A percentile compares a stretch with the other conserved stretches of the same genome.
Conservation (phyloP, 1,140 invertebrate species). For the Aplysia californica region DNA sequence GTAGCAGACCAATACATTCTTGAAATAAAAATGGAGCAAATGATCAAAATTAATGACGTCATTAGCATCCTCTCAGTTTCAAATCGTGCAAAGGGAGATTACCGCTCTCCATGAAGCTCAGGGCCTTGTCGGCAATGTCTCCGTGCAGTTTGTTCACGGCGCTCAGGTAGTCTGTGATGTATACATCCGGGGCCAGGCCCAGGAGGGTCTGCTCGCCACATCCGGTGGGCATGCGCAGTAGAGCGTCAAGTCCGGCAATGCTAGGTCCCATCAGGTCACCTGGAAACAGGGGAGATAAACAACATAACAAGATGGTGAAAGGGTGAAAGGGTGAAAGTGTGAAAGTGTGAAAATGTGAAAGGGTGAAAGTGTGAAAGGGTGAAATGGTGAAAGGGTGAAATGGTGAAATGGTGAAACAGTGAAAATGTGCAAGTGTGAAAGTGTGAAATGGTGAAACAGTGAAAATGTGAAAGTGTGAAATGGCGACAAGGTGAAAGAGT, state of each 20-base stretch:
- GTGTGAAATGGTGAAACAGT: neutral
- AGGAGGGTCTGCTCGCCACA: constrained; percentile 97
- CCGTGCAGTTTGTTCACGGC: constrained; percentile 74
- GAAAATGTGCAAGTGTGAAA: neutral
- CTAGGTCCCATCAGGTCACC: constrained; percentile 65
- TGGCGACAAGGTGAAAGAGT: neutral
- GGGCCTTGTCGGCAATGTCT: constrained; percentile 78
- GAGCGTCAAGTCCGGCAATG: constrained; percentile 67
- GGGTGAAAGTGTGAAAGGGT: neutral
- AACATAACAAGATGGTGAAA: neutral
- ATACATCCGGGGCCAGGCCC: constrained; percentile 90
- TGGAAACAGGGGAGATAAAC: constrained; percentile 14
- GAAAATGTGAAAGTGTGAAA: neutral
- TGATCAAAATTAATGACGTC: too few relatives aligned
- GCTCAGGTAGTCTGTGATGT: constrained; percentile 84
- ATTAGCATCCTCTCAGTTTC: too few relatives aligned
- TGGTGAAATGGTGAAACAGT: neutral
- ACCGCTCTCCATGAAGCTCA: constrained; percentile 82
- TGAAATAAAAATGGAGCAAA: too few relatives aligned
- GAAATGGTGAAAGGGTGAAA: neutral
- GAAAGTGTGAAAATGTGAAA: neutral
- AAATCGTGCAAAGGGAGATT: too few relatives aligned
- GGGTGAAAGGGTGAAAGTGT: neutral
- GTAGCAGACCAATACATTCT: too few relatives aligned
- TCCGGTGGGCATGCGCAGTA: constrained; percentile 87